These are phyloP conservation scores for Heterodera carotae DNA, from an alignment of 1,140 invertebrate genomes.

Conservation along the genomic window DNA sequence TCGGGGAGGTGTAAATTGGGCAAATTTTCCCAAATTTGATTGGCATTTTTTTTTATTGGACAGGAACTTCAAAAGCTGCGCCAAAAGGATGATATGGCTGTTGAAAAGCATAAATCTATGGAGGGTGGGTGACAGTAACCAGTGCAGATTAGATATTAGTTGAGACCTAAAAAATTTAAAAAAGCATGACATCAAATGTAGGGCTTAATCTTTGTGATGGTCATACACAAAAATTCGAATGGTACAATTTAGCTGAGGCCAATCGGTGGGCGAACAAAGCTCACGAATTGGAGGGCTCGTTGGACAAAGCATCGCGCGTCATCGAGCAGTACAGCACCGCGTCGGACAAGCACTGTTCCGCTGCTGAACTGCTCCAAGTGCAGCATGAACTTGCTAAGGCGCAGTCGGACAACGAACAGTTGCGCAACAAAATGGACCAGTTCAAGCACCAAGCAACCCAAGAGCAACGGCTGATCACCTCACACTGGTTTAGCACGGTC, in stretches of 20 bases:
- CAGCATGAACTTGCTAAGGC: constrained; percentile 13
- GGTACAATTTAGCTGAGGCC: not conserved
- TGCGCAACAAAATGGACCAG: constrained; percentile 25
- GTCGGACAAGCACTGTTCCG: constrained; percentile 6
- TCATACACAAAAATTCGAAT: not conserved
- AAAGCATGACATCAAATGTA: too few species aligned
- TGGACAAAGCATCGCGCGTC: constrained; percentile 27
- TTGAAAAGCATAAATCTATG: constrained; percentile 10
- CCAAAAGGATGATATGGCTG: constrained; percentile 6
- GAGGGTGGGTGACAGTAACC: not conserved
- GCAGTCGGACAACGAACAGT: constrained; percentile 24
- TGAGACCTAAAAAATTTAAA: too few species aligned
- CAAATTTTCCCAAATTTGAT: too few species aligned
- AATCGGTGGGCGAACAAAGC: not conserved
- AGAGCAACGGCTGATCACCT: constrained; percentile 5
- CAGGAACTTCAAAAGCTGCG: constrained; percentile 4
- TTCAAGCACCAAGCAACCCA: constrained; percentile 25
- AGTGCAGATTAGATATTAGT: too few species aligned
- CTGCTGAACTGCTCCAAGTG: constrained; percentile 18
- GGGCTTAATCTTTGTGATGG: too few species aligned
- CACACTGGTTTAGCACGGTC: not conserved
- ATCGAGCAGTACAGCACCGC: constrained; percentile 19
- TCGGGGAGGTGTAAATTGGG: too few species aligned
- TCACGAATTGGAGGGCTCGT: constrained; percentile 3
- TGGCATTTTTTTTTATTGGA: too few species aligned